Evolutionary conservation across 2,888 invertebrate species (phyloP), one percentile per base, ranked within the genome.

Genomic region (Vandiemenella viatica): DNA sequence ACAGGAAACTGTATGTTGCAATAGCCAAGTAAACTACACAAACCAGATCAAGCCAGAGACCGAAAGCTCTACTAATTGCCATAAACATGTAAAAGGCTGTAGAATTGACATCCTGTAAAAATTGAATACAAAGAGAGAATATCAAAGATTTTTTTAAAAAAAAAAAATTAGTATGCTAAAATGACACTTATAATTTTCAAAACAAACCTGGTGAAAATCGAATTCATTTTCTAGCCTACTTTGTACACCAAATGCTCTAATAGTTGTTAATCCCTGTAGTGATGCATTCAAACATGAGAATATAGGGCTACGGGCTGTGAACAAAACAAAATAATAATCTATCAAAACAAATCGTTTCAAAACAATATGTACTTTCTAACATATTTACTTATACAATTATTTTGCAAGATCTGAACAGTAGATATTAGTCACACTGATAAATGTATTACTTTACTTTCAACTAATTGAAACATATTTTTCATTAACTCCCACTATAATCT

Each of bases 241-340:
- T 62, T 90, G 83, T 0, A 87, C 88, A 6, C 79, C 77, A 62
- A 88, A 92, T 0, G 93, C 88, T 48, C 96, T 75, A 43, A 97
- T 92, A 0, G 93, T 93, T 0, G 89, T 79, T 53, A 97, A 71
- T 0, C 96, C 96, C 63, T 87, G 84, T 5, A 97, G 70, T 0
- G 90, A 81, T 20, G 92, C 86, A 61, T 83, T 88, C 59, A 96
- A 69, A 62, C 95, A 93, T 2, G 87, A 85, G 69, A 93, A 96
- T n/a, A 97, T 88, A 0, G 96, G 96, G 59, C 92, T 92, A 51
- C 92, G 81, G 54, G 90, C 89, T 89, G 69, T 41, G 65, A 62
- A 43, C 47, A 40, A 32, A 32, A 32, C 32, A 32, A 3, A 32
- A n/a, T n/a, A n/a, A n/a, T n/a, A n/a, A n/a, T n/a, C n/a, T n/a